phyloP scores from a whole-genome alignment of 2,797 vertebrate species.

The Catharus ustulatus region DNA sequence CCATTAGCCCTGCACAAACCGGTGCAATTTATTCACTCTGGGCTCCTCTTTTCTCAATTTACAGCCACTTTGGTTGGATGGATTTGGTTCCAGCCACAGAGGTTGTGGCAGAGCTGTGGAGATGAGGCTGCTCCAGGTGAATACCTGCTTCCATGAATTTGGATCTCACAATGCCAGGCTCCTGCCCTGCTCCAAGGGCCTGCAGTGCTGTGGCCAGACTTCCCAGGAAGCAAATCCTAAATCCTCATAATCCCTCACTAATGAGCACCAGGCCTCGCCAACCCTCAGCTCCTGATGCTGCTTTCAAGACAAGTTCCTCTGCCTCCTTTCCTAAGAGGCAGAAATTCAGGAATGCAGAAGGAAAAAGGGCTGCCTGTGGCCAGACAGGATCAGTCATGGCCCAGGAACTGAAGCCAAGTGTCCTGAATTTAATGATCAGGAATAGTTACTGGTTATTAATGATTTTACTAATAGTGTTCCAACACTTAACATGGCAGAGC shows the following conservation, averaged over 20 bases:
- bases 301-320: neutral
- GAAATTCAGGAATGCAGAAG: neutral
- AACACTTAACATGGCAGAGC: neutral
- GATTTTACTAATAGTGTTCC: neutral
- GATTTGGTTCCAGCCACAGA: slow-evolving; percentile 20
- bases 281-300: neutral
- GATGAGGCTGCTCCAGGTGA: neutral
- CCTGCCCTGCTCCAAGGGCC: neutral
- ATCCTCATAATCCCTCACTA: neutral
- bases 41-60: neutral
- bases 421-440: neutral
- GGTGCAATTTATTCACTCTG: neutral
- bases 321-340: neutral
- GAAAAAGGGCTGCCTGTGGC: neutral
- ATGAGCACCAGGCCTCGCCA: accelerated
- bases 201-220: neutral
- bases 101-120: neutral
- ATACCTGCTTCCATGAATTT: neutral
- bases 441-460: neutral
- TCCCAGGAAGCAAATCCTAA: neutral
- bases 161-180: neutral
- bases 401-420: neutral
- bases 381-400: neutral
- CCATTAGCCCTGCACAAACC: neutral
- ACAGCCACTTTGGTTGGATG: neutral